Conservation (phyloP, 2,888 invertebrate genomes). For the Caenorhabditis sp. region DNA sequence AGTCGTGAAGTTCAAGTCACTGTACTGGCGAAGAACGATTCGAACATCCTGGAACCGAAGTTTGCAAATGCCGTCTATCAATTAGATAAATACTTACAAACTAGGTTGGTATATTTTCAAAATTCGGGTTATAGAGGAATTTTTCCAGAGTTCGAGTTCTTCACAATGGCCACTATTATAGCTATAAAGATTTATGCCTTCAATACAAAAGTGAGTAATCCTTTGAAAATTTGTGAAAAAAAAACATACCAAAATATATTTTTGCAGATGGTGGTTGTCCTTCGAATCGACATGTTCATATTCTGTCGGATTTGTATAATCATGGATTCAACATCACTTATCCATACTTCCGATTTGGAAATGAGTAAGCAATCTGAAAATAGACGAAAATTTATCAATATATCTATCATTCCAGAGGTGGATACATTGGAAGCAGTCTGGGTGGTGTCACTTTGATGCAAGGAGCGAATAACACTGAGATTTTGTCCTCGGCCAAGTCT, state of each 20-base stretch:
- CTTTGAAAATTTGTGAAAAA: neutral
- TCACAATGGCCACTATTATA: conserved; percentile 57
- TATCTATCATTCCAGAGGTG: conserved; percentile 56
- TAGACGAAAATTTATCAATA: no score
- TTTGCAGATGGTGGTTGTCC: conserved; percentile 55
- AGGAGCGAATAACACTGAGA: conserved; percentile 54
- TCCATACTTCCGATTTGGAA: conserved; percentile 67
- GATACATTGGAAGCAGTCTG: conserved; percentile 66
- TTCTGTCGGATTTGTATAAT: conserved; percentile 65
- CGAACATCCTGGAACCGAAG: conserved; percentile 81
- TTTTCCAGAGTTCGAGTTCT: conserved; percentile 47
- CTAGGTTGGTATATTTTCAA: conserved; percentile 30
- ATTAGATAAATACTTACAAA: conserved; percentile 64
- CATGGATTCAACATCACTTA: conserved; percentile 68
- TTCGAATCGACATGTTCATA: conserved; percentile 66
- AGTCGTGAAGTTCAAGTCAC: conserved; percentile 76
- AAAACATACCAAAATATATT: neutral
- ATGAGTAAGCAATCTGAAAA: conserved; percentile 66
- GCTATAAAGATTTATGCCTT: conserved; percentile 68
- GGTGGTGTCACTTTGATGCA: conserved; percentile 67
- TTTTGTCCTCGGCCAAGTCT: conserved; percentile 61
- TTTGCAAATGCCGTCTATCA: conserved; percentile 65
- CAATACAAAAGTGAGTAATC: conserved; percentile 49
- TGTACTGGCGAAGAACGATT: conserved; percentile 81
- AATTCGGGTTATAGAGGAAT: conserved; percentile 39